These are phyloP conservation scores for Plecotus auritus DNA, from an alignment of 2,113 vertebrate genomes.

Conservation along the genomic window DNA sequence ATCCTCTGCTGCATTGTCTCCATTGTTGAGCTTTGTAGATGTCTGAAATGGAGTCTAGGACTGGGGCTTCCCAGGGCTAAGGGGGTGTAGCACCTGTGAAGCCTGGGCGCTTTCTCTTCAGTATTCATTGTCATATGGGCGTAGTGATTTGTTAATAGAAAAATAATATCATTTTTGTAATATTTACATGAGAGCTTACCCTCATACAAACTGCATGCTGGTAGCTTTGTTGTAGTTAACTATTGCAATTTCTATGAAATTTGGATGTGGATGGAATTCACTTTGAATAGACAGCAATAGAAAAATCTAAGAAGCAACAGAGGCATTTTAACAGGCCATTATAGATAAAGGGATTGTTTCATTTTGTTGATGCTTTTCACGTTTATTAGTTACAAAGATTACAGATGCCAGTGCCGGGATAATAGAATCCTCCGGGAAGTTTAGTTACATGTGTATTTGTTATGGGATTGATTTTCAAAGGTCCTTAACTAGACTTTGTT, in stretches of 20 bases:
- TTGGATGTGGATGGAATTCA: background rate
- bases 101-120: background rate
- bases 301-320: background rate
- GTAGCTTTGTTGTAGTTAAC: background rate
- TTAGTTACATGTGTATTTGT: background rate
- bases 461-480: slow-evolving; percentile 7
- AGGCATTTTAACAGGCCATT: background rate
- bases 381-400: background rate
- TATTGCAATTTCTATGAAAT: background rate
- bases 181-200: background rate
- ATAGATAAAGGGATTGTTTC: background rate
- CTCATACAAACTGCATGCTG: background rate
- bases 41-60: background rate
- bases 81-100: background rate
- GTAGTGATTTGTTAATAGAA: background rate
- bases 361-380: background rate
- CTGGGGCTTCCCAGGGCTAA: background rate
- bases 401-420: background rate
- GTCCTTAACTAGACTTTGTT: slow-evolving; percentile 4
- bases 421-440: background rate
- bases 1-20: background rate
- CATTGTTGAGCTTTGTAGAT: background rate
- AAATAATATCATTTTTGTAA: background rate
- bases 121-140: background rate
- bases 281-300: background rate